Conservation (phyloP, 2,797 vertebrate species). For the Benthosema pterotum region DNA sequence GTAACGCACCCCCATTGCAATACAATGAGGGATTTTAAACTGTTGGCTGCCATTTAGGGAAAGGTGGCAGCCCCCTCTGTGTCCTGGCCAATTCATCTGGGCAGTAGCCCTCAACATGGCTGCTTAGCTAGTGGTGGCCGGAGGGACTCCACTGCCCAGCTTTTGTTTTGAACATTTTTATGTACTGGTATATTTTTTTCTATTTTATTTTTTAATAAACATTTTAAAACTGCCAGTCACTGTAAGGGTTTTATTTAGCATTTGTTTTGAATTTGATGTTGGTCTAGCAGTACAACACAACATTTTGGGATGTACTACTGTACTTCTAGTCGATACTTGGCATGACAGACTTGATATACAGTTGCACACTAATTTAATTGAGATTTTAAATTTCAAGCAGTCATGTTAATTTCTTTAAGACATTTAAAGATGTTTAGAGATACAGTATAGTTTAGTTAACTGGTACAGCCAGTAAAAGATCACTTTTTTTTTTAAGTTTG, state of each 20-base stretch:
- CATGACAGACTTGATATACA: no score
- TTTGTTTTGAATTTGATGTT: not conserved
- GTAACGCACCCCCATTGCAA: constrained; percentile 58
- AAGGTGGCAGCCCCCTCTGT: constrained; percentile 43
- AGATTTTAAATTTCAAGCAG: no score
- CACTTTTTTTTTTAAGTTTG: no score
- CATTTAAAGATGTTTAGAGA: no score
- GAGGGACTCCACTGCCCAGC: constrained; percentile 61
- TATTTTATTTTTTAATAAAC: constrained; percentile 99
- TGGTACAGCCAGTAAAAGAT: no score
- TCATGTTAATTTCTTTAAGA: no score
- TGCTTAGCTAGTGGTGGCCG: constrained; percentile 51
- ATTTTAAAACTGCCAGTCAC: constrained; percentile 81
- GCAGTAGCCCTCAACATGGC: constrained; percentile 60
- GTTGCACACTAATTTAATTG: no score
- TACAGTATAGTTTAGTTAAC: no score
- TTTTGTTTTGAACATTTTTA: constrained; percentile 90
- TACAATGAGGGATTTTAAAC: constrained; percentile 76
- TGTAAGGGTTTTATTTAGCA: constrained; percentile 5
- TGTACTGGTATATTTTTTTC: constrained; percentile 98
- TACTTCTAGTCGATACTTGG: not conserved
- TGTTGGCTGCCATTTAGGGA: constrained; percentile 52
- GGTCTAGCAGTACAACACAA: not conserved
- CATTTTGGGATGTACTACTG: not conserved
- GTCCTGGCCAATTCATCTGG: constrained; percentile 63